Evolutionary conservation across 2,888 invertebrate genomes (phyloP), one percentile per base, ranked within the genome.

Genomic region (Drosophila paracracens): DNA sequence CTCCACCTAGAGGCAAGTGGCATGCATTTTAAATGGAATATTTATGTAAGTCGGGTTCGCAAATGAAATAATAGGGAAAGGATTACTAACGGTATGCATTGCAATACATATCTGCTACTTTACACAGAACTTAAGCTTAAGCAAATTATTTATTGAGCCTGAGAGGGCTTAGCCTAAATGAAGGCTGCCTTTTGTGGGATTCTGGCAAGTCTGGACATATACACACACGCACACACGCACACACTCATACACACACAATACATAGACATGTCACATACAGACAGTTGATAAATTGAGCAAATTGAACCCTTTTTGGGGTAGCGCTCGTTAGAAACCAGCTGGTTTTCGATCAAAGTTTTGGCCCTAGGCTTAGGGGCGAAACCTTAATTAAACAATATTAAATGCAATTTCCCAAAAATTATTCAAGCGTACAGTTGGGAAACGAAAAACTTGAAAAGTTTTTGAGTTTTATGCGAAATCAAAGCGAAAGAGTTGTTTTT

Each of bases 21-120:
- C 70, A 74, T 88, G 83, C 83, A 77, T 89, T 81, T 82, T 70
- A 89, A 88, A 88, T 88, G 89, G 88, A 87, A 86, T 87, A 86
- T 90, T 83, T 88, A 81, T 90, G 90, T 86, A 86, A 77, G 77
- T 84, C 84, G 70, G 53, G 62, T 40, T 67, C 31, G 62, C 53
- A 76, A 88, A 85, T 84, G 83, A 88, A 84, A 84, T 84, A 89
- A 89, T 89, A 84, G 85, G 77, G 88, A 84, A 87, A 88, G 89
- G 85, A 82, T 85, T 85, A 89, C 82, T 33, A 70, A 29, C 33
- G 25, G 70, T 62, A 57, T 27, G 60, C 80, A 70, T 68, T 83
- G 69, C 68, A 50, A 77, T 56, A 25, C 54, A 27, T 68, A 76
- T 74, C 87, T 76, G 65, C 79, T 85, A 59, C 86, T 89, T 89